Conservation (phyloP, 2,113 vertebrate species). For the Thalassoma bifasciatum region DNA sequence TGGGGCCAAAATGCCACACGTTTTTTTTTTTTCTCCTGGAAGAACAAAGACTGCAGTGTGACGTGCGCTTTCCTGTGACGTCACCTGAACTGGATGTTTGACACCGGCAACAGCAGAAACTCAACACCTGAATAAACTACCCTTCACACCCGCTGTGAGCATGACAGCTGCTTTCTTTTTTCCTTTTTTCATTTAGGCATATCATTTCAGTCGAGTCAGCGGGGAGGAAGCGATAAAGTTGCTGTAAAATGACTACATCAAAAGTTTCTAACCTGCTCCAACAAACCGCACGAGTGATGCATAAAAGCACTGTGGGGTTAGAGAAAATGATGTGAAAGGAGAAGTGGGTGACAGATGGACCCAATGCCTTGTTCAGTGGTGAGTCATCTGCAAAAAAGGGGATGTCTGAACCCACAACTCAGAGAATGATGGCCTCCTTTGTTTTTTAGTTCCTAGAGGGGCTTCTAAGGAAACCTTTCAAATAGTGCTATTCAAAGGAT, state of each 20-base stretch:
- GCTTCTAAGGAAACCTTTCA: constrained; percentile 23
- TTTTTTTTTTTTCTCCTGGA: constrained; percentile 22
- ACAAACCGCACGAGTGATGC: constrained; percentile 50
- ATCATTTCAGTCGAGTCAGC: constrained; percentile 49
- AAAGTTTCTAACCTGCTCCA: constrained; percentile 54
- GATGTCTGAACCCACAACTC: constrained; percentile 26
- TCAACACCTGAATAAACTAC: constrained; percentile 69
- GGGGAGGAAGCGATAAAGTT: constrained; percentile 67
- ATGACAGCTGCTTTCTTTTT: constrained; percentile 39
- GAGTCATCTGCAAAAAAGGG: constrained; percentile 30
- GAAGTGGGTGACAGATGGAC: constrained; percentile 13
- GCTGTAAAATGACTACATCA: constrained; percentile 63
- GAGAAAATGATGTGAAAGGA: constrained; percentile 28
- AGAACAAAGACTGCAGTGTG: constrained; percentile 48
- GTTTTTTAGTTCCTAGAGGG: neutral
- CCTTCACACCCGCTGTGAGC: constrained; percentile 55
- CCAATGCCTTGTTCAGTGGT: constrained; percentile 37
- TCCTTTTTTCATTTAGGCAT: constrained; percentile 61
- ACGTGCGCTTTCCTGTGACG: constrained; percentile 61
- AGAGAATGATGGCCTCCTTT: constrained; percentile 13
- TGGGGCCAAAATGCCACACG: constrained; percentile 28
- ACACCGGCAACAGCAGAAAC: constrained; percentile 55
- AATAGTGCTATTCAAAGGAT: constrained; percentile 2
- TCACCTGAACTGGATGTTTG: constrained; percentile 55
- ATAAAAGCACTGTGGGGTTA: constrained; percentile 8